Base-by-base conservation (phyloP, 30 jellyfish, hydroid and myxozoan species). In the Rhopilema esculentum region DNA sequence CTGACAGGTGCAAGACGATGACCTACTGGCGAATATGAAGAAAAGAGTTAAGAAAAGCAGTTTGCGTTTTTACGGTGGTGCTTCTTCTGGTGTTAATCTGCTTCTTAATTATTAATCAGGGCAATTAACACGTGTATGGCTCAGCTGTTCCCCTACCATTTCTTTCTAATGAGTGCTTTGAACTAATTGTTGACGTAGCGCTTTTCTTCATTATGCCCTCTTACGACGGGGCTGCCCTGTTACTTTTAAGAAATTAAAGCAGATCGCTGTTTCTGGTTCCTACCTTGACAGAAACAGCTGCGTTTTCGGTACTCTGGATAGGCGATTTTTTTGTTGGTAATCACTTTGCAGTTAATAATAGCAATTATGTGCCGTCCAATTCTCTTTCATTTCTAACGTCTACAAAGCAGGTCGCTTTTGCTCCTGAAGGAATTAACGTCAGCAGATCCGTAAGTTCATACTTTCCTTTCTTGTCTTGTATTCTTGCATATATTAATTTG, bases 1-100 rank as follows among this genome's bases (percentile, higher is more conserved):
- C 23, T 65, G 77, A 66, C 88, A 78, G 88, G 79, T 78, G 88
- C 87, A 77, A 18, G 20, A 49, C 79, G 23, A 78, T 78, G 88
- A 78, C 88, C 88, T 78, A 78, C 88, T 48, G 79, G 30, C 28
- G n/a, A 57, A 27, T 29, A 57, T 78, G 27, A 29, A 69, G 50
- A 63, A 30, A 77, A 27, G 22, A 27, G 75, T 15, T 15, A 20
- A 27, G 51, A 49, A 49, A 23, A 22, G 27, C 75, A 63, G 74
- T 63, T 51, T 40, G 61, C 87, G 61, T 19, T 51, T 20, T 27
- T 52, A 15, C 87, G 26, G 32, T 66, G 79, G 68, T 64, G 66
- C 48, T 61, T 25, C 26, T 66, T 24, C 66, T 61, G 33, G 31
- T 52, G 66, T 53, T 61, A 66, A 78, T 78, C 88, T 78, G 18